Conservation (phyloP, 2,888 invertebrate species). For the Apamea epomidion region DNA sequence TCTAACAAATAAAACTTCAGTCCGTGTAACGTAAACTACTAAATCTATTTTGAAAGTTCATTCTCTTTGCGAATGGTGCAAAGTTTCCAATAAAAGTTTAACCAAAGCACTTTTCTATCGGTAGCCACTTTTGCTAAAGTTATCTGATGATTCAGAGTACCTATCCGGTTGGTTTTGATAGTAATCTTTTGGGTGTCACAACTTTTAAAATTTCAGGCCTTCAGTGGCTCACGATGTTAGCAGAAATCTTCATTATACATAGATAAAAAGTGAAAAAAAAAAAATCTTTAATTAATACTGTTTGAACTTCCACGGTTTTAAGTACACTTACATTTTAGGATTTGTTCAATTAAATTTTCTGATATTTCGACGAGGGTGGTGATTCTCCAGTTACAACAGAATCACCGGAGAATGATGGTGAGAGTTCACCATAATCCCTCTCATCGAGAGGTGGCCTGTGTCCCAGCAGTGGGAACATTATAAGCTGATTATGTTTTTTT, state of each 20-base stretch:
- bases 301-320: background rate
- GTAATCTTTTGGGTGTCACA: background rate
- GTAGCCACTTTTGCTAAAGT: constrained; percentile 36
- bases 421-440: too few relatives aligned
- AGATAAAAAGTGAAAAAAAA: background rate
- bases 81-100: constrained; percentile 63
- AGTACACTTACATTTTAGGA: background rate
- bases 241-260: too few relatives aligned
- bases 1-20: constrained; percentile 50
- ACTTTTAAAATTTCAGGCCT: background rate
- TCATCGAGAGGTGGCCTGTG: too few relatives aligned
- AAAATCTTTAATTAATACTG: background rate
- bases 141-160: constrained; percentile 48
- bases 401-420: too few relatives aligned
- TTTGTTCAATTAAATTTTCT: background rate
- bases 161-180: constrained; percentile 18
- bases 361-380: background rate
- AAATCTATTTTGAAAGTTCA: constrained; percentile 60
- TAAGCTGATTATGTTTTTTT: too few relatives aligned
- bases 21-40: constrained; percentile 46
- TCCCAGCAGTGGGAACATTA: too few relatives aligned
- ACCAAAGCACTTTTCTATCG: constrained; percentile 25
- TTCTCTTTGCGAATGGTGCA: constrained; percentile 48
- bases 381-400: too few relatives aligned
- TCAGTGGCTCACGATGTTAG: background rate